Conservation (phyloP, 2,888 invertebrate species). For the Pheosia tremula region DNA sequence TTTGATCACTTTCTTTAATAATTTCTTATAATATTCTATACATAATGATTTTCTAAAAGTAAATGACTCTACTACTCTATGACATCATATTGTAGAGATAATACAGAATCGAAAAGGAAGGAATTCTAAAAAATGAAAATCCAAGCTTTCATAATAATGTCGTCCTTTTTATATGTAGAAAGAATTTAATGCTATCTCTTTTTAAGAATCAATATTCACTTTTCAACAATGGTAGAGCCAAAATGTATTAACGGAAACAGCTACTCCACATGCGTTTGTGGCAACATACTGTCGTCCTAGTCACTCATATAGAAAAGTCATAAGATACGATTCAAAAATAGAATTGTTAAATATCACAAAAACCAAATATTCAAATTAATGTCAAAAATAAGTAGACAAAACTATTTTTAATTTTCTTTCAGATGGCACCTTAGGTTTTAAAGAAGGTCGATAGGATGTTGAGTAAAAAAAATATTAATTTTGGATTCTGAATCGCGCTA, state of each 20-base stretch:
- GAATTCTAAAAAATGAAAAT: not conserved
- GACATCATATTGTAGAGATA: not conserved
- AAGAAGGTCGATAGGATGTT: not conserved
- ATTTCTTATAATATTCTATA: not conserved
- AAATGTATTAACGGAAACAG: constrained; percentile 15
- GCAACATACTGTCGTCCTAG: constrained; percentile 17
- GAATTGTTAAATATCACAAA: constrained; percentile 6
- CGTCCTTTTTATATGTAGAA: constrained; percentile 12
- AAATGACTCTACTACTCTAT: too few species aligned
- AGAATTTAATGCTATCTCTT: constrained; percentile 11
- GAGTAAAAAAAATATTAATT: constrained; percentile 31
- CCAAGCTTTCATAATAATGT: not conserved
- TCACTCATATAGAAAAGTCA: constrained; percentile 25
- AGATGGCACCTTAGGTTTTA: not conserved
- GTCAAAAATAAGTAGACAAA: constrained; percentile 10
- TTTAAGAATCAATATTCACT: constrained; percentile 11
- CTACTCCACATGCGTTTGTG: constrained; percentile 9
- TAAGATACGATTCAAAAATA: constrained; percentile 17
- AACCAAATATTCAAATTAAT: not conserved
- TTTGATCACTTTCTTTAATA: too few species aligned
- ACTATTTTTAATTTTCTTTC: not conserved
- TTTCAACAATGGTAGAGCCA: constrained; percentile 23
- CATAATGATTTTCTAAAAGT: not conserved
- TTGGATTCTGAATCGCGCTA: constrained; percentile 67
- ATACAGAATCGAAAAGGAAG: not conserved